Base-by-base conservation (phyloP, 2,113 vertebrate species). In the Entelurus aequoreus region DNA sequence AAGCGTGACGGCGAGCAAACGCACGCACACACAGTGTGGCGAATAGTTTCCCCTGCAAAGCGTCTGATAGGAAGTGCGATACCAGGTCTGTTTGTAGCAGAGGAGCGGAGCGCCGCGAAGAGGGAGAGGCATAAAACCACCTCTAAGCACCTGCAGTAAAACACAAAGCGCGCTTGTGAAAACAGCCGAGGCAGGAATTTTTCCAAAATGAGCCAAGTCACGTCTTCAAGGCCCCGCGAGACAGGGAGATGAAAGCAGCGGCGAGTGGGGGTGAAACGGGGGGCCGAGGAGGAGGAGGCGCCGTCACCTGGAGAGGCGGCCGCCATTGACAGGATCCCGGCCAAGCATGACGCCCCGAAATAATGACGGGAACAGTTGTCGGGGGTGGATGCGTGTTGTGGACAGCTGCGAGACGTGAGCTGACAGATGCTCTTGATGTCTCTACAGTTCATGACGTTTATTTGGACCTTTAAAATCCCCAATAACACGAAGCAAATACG, bases 81-180 rank as follows among this genome's bases (percentile, higher is more conserved):
- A 84, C 40, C 5, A 42, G 15, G 28, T 21, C 16, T 42, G 38
- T 57, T 46, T 57, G 55, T 57, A 15, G 51, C 21, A 68, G 67
- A 76, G 12, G 68, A 1, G 54, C 19, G 49, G 66, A 36, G 35
- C 68, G 51, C 48, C 44, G 60, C 51, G 52, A 66, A 49, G 55
- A 58, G 58, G 60, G 65, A 74, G 60, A 65, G 72, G 40, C 16
- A 53, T 19, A 16, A 58, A 50, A 69, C 65, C 63, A 65, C 59
- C 73, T 84, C 79, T 77, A 84, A 89, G 85, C 89, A 91, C 89
- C 88, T 91, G 86, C 80, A 87, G 84, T 68, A 76, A 84, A 86
- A 86, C 83, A 89, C 89, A 90, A 91, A 85, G 81, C 78, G 48
- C 1, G 9, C 75, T 78, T 89, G 78, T 72, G 68, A 86, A 89